Evolutionary conservation across 2,888 invertebrate genomes (phyloP).

Genomic region (Andrena camellia): DNA sequence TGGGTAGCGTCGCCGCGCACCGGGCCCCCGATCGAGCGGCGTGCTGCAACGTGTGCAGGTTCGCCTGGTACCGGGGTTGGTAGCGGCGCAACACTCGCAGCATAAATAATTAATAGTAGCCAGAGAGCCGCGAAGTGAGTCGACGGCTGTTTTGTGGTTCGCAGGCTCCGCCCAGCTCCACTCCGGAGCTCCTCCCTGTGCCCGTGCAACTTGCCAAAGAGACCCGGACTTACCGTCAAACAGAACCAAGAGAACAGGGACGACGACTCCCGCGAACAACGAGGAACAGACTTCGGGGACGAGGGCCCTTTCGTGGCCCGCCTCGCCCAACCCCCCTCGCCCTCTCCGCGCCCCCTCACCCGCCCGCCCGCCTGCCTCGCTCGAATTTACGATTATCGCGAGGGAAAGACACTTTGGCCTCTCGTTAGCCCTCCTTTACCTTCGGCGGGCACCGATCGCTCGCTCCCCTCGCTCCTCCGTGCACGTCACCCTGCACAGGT

Average conservation of each 20-base stretch:
- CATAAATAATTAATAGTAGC: conserved; percentile 85
- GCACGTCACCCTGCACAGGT: background rate
- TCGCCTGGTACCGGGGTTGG: conserved; percentile 71
- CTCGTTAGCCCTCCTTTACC: conserved; percentile 29
- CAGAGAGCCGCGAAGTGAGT: conserved; percentile 79
- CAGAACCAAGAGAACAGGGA: conserved; percentile 44
- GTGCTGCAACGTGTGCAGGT: conserved; percentile 50
- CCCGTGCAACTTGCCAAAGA: conserved; percentile 53
- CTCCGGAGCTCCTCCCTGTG: conserved; percentile 83
- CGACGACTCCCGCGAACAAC: conserved; percentile 44
- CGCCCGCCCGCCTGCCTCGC: background rate
- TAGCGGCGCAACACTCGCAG: conserved; percentile 80
- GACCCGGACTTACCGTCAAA: conserved; percentile 52
- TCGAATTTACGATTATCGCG: conserved; percentile 55
- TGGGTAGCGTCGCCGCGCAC: conserved; percentile 55
- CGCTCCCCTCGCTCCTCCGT: background rate
- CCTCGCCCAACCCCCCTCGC: background rate
- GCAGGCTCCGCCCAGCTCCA: conserved; percentile 84
- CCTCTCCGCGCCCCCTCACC: background rate
- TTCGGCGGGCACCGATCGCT: background rate
- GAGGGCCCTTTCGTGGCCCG: background rate
- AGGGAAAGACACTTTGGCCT: conserved; percentile 14
- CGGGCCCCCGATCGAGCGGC: conserved; percentile 48
- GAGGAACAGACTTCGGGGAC: background rate
- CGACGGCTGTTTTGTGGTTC: conserved; percentile 80